These are phyloP conservation scores for Glandiceps talaboti DNA, from an alignment of 53 echinoderm and acorn worm genomes.

Conservation along the genomic window DNA sequence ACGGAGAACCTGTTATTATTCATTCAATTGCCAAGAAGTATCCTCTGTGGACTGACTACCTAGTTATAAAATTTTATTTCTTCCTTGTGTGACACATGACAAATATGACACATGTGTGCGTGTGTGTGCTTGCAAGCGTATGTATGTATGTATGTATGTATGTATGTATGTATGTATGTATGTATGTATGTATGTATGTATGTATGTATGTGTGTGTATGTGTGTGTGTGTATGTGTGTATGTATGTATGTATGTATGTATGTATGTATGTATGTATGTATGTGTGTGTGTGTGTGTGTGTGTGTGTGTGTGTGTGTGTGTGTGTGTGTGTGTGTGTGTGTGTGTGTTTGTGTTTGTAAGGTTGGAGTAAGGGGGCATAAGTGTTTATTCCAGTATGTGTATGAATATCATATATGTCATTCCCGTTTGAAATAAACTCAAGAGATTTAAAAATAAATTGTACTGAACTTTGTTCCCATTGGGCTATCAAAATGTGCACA, in stretches of 20 bases:
- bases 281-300: not conserved
- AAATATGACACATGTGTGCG: not conserved
- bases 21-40: too few species aligned
- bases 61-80: too few species aligned
- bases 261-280: conserved; percentile 15
- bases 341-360: not conserved
- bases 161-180: not conserved
- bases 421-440: too few species aligned
- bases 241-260: conserved; percentile 15
- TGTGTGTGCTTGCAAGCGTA: not conserved
- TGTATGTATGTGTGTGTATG: conserved; percentile 7
- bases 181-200: conserved; percentile 3
- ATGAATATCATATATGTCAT: too few species aligned
- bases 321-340: not conserved
- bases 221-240: conserved; percentile 14
- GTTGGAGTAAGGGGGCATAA: too few species aligned
- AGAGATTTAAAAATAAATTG: too few species aligned
- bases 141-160: not conserved
- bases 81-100: too few species aligned
- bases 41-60: too few species aligned
- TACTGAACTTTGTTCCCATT: too few species aligned
- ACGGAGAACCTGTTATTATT: too few species aligned
- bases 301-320: not conserved
- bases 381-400: too few species aligned
- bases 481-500: too few species aligned